phyloP scores from a whole-genome alignment of 2,888 invertebrate genomes.

The Leptinotarsa rubiginosa region DNA sequence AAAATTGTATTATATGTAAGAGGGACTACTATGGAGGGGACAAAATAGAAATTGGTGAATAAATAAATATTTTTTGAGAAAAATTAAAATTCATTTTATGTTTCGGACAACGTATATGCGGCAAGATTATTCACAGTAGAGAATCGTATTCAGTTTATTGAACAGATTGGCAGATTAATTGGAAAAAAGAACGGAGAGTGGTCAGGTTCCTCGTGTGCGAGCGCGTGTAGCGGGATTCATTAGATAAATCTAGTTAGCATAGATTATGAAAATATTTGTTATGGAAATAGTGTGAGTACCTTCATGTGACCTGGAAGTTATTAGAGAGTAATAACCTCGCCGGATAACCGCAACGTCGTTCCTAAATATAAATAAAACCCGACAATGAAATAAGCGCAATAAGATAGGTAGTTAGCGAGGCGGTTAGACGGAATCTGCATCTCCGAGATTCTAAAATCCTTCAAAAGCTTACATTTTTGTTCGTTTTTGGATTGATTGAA shows the following conservation, averaged over 20 bases:
- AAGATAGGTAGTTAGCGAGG: constrained; percentile 1
- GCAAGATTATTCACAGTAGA: background rate
- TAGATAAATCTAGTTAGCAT: constrained; percentile 22
- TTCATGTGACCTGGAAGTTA: constrained; percentile 43
- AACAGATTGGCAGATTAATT: background rate
- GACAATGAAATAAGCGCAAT: constrained; percentile 37
- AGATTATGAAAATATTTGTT: constrained; percentile 38
- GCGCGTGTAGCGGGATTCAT: constrained; percentile 11
- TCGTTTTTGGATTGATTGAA: background rate
- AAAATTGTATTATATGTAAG: too few relatives aligned
- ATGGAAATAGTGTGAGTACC: constrained; percentile 36
- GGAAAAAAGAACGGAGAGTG: background rate
- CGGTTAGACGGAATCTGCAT: background rate
- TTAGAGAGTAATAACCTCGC: constrained; percentile 48
- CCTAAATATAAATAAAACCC: constrained; percentile 35
- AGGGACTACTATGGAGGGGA: too few relatives aligned
- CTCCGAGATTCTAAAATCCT: background rate
- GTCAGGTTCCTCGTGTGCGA: background rate
- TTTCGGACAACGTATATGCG: background rate
- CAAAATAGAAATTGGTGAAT: too few relatives aligned
- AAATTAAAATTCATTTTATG: too few relatives aligned
- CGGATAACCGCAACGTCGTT: constrained; percentile 38
- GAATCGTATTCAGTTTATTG: background rate
- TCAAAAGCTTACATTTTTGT: background rate
- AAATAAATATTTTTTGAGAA: too few relatives aligned